Percentiles rank a stretch among this genome's conserved stretches.
These are phyloP conservation scores for Pollenia labialis DNA, from an alignment of 2,888 invertebrate species.

Conservation along the genomic window DNA sequence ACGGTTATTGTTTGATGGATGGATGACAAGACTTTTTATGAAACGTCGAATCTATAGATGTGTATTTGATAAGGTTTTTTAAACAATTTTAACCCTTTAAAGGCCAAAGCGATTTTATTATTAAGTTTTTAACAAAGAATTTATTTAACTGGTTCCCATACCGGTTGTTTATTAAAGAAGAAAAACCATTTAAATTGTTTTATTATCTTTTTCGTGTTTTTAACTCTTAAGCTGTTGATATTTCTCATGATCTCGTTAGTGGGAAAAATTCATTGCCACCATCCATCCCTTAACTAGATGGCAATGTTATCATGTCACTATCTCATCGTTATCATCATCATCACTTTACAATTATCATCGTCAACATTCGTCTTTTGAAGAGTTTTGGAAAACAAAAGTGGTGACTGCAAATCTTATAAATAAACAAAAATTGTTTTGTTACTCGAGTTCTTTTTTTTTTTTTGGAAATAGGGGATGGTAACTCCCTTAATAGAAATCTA, in stretches of 20 bases:
- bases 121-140: neutral
- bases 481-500: constrained; percentile 9
- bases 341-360: neutral
- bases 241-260: constrained; percentile 65
- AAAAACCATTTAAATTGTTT: constrained; percentile 48
- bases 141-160: constrained; percentile 2
- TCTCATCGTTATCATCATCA: constrained; percentile 34
- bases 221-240: constrained; percentile 54
- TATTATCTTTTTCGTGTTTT: constrained; percentile 40
- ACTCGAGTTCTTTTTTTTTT: neutral
- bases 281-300: constrained; percentile 42
- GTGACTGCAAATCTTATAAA: constrained; percentile 55
- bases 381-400: constrained; percentile 52
- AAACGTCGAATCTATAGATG: neutral
- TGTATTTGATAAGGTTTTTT: neutral
- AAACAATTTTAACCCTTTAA: constrained; percentile 29
- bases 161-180: constrained; percentile 37
- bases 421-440: constrained; percentile 50
- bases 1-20: constrained; percentile 57
- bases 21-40: neutral
- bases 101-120: neutral
- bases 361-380: neutral
- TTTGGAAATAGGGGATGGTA: constrained; percentile 22
- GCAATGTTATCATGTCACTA: constrained; percentile 45
- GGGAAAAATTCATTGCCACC: neutral